Percentiles rank a stretch among this genome's conserved stretches.
Conservation (phyloP, 1,140 invertebrate genomes). For the Magallana ariakensis region DNA sequence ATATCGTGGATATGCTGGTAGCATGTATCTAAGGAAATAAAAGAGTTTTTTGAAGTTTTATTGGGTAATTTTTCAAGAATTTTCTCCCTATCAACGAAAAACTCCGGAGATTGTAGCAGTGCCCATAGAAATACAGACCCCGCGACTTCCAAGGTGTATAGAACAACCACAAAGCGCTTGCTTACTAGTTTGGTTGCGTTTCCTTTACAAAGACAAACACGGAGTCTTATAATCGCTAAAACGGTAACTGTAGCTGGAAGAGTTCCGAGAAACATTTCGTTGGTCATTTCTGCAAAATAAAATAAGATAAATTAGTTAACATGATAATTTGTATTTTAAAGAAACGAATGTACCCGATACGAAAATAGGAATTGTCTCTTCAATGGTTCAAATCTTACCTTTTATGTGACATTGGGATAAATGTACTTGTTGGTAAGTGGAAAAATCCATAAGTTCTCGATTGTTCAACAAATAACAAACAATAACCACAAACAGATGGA, state of each 20-base stretch:
- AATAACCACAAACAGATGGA: not conserved
- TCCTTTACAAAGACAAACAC: constrained; percentile 2
- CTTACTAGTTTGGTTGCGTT: not conserved
- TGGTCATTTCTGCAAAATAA: not conserved
- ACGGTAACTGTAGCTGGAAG: not conserved
- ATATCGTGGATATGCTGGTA: not conserved
- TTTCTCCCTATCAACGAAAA: not conserved
- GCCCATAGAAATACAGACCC: not conserved
- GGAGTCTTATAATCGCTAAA: not conserved
- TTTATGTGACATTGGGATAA: not conserved
- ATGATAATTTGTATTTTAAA: not conserved
- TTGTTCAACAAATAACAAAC: not conserved
- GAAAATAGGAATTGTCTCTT: not conserved
- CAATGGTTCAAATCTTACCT: not conserved
- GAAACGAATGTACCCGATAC: not conserved
- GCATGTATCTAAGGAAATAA: not conserved
- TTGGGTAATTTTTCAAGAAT: not conserved
- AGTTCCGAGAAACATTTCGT: constrained; percentile 24
- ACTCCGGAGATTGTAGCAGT: not conserved
- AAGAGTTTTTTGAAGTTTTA: not conserved
- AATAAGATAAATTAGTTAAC: not conserved
- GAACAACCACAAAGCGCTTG: not conserved
- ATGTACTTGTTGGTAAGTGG: not conserved
- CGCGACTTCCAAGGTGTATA: not conserved
- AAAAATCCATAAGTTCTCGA: not conserved